These are phyloP conservation scores for Drosophila parabipectinata DNA, from an alignment of 1,140 invertebrate species.

Conservation along the genomic window DNA sequence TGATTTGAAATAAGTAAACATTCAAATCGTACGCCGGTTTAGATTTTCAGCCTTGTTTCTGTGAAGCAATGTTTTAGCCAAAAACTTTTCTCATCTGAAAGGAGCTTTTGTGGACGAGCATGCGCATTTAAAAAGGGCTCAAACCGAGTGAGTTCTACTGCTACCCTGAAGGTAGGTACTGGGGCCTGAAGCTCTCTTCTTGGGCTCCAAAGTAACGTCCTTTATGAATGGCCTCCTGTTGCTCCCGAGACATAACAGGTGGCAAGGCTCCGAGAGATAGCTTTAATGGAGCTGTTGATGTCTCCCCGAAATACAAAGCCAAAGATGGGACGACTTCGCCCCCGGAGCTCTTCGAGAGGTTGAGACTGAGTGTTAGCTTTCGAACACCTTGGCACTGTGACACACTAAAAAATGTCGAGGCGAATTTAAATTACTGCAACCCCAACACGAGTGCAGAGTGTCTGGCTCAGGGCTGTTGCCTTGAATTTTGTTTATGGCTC, in stretches of 20 bases:
- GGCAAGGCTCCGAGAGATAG: conserved; percentile 61
- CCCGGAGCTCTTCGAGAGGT: conserved; percentile 35
- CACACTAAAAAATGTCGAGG: conserved; percentile 51
- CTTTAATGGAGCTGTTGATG: conserved; percentile 58
- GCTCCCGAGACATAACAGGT: conserved; percentile 72
- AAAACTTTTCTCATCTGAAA: background rate
- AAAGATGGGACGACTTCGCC: conserved; percentile 20
- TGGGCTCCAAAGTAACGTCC: conserved; percentile 31
- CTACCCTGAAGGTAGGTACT: too few species aligned
- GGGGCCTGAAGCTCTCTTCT: conserved; percentile 9
- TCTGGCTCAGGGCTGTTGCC: conserved; percentile 55
- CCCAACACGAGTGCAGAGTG: conserved; percentile 19
- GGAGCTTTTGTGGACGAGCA: conserved; percentile 51
- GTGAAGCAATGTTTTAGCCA: background rate
- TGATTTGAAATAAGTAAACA: too few species aligned
- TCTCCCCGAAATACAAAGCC: conserved; percentile 19
- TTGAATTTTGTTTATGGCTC: conserved; percentile 57
- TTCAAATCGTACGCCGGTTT: background rate
- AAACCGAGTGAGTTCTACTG: conserved; percentile 16
- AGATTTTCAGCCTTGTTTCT: background rate
- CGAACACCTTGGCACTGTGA: conserved; percentile 74
- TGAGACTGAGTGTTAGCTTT: conserved; percentile 47
- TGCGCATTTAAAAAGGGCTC: conserved; percentile 45
- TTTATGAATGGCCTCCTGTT: conserved; percentile 81
- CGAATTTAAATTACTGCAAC: conserved; percentile 53